Evolutionary conservation across 2,113 vertebrate species (phyloP).

Genomic region (Mesembrinibis cayennensis): DNA sequence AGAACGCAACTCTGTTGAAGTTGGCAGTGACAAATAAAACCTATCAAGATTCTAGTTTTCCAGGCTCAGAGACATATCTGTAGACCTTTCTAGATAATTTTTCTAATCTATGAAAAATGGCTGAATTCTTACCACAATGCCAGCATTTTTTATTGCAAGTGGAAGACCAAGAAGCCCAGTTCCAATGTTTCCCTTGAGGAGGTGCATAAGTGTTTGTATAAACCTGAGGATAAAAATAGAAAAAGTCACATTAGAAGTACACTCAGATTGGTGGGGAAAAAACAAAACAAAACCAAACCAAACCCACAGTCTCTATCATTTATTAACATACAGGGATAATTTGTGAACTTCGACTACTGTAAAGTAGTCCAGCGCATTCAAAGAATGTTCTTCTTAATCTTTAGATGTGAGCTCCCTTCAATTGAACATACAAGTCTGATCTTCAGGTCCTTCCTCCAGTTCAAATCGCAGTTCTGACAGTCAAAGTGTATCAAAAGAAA

Average conservation of each 20-base stretch:
- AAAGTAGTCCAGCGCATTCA: not conserved
- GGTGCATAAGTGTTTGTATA: constrained; percentile 83
- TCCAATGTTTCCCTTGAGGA: constrained; percentile 89
- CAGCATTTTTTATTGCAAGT: constrained; percentile 86
- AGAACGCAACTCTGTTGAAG: not conserved
- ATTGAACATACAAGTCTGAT: not conserved
- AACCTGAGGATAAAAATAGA: constrained; percentile 72
- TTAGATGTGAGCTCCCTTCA: not conserved
- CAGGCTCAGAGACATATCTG: not conserved
- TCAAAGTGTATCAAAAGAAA: not conserved
- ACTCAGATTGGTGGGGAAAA: not conserved
- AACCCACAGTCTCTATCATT: not conserved
- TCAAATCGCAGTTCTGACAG: not conserved
- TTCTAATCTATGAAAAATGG: not conserved
- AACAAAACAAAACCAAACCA: not conserved
- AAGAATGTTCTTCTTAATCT: not conserved
- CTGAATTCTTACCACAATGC: constrained; percentile 80
- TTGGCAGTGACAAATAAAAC: not conserved
- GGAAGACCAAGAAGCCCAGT: constrained; percentile 88
- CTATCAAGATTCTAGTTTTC: not conserved
- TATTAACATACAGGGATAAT: not conserved
- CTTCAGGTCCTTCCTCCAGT: not conserved
- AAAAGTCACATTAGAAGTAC: not conserved
- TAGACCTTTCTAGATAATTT: not conserved
- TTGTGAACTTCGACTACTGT: not conserved